Base-by-base conservation (phyloP, 1,140 invertebrate genomes). In the Tetraneura akinire region DNA sequence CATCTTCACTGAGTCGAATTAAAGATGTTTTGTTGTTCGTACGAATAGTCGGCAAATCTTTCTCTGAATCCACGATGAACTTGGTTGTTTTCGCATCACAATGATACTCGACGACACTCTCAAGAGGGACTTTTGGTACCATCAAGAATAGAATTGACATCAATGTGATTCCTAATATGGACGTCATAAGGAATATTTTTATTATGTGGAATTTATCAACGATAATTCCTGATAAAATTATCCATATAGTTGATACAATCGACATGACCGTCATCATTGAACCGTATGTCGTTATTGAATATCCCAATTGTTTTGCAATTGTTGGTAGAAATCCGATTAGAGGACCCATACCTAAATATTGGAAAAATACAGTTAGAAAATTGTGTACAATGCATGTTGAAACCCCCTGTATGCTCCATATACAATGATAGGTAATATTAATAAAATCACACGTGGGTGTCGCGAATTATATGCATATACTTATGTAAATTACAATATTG, bases 251-350 rank as follows among this genome's bases (percentile, higher is more conserved):
- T 37, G 92, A 92, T 83, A 90, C 88, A 81, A 96, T 90, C 57
- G 94, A 92, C 80, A 95, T 85, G 70, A 94, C 87, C 81, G 91
- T 91, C 83, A 94, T 95, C 81, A 96, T 92, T 26, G 90, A 87
- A 1, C 93, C 93, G 47, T 96, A 90, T 23, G 92, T 89, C 16
- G 90, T 87, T 78, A 91, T 88, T 47, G 92, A 91, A 83, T 96
- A 93, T 68, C 94, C 94, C 73, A 96, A 86, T 85, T 96, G 92
- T 80, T 90, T 90, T 16, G 93, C 93, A 85, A 93, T 91, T 3
- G 91, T 90, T 42, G 93, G 91, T 81, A 96, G 86, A 86, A 94
- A 96, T 71, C 92, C 92, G 45, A 94, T 89, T 55, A 96, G 86
- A 55, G 92, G 92, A 66, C 92, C 92, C 55, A 93, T 93, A 53